A percentile compares a stretch with the other conserved stretches of the same genome.
phyloP scores from a whole-genome alignment of 2,113 vertebrate genomes.

The Pangasianodon hypophthalmus region DNA sequence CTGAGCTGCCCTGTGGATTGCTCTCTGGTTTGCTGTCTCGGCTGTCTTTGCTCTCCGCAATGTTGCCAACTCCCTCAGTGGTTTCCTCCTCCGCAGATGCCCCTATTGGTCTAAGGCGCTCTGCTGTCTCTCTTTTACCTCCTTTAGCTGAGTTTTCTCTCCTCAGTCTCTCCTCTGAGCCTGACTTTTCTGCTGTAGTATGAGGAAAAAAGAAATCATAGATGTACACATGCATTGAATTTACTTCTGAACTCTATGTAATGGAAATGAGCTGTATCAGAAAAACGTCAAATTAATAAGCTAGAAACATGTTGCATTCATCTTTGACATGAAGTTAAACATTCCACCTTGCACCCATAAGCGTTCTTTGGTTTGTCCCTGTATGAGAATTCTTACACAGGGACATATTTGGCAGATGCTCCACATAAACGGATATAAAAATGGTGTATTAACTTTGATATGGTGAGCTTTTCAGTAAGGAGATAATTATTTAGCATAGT shows the following conservation, averaged over 20 bases:
- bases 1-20: background rate
- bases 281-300: background rate
- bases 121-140: constrained; percentile 56
- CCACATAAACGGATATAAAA: background rate
- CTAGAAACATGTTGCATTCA: background rate
- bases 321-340: background rate
- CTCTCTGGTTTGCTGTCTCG: constrained; percentile 51
- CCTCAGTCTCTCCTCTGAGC: constrained; percentile 63
- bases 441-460: background rate
- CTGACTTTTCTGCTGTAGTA: constrained; percentile 55
- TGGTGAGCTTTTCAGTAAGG: background rate
- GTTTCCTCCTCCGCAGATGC: constrained; percentile 71
- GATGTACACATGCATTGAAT: background rate
- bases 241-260: background rate
- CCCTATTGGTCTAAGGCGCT: constrained; percentile 72
- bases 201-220: constrained; percentile 38
- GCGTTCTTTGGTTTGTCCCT: background rate
- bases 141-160: constrained; percentile 60
- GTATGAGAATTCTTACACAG: background rate
- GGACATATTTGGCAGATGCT: background rate
- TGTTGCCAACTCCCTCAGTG: constrained; percentile 55
- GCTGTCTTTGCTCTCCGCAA: constrained; percentile 31
- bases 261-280: background rate
- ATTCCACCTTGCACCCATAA: background rate
- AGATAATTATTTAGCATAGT: background rate